Percentiles rank a stretch among this genome's conserved stretches.
Conservation (phyloP, 2,113 vertebrate species). For the Spilogale gracilis region DNA sequence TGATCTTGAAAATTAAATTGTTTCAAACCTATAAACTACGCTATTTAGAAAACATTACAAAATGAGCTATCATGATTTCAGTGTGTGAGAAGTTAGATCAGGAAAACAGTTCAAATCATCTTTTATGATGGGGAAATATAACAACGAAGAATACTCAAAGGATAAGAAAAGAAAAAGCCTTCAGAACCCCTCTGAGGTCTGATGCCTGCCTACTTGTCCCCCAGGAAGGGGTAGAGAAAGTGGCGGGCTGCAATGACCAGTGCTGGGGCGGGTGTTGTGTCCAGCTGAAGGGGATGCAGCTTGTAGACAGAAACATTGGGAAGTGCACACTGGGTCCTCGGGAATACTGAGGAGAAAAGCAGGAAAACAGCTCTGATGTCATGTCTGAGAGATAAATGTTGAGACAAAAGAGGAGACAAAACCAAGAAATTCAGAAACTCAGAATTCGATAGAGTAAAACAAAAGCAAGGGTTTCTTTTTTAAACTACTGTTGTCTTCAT, state of each 20-base stretch:
- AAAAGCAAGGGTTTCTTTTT: neutral
- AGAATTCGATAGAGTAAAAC: neutral
- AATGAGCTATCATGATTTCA: neutral
- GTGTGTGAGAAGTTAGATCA: neutral
- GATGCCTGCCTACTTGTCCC: neutral
- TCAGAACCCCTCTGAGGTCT: neutral
- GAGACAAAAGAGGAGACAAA: neutral
- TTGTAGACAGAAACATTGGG: neutral
- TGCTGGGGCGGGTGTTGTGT: neutral
- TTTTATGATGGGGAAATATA: slow-evolving; percentile 20
- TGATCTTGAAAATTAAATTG: neutral
- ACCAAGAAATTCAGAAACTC: neutral
- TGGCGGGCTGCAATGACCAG: neutral
- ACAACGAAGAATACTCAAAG: neutral
- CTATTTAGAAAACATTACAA: neutral
- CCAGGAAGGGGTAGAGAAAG: neutral
- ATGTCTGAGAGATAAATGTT: neutral
- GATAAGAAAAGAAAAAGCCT: neutral
- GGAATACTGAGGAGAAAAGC: neutral
- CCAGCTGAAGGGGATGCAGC: neutral
- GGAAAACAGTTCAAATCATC: neutral
- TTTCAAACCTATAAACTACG: neutral
- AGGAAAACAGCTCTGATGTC: neutral
- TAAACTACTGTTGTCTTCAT: neutral
- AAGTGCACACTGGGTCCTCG: neutral